Base-by-base conservation (phyloP, 1,140 invertebrate genomes). In the Drosophila oshimai region DNA sequence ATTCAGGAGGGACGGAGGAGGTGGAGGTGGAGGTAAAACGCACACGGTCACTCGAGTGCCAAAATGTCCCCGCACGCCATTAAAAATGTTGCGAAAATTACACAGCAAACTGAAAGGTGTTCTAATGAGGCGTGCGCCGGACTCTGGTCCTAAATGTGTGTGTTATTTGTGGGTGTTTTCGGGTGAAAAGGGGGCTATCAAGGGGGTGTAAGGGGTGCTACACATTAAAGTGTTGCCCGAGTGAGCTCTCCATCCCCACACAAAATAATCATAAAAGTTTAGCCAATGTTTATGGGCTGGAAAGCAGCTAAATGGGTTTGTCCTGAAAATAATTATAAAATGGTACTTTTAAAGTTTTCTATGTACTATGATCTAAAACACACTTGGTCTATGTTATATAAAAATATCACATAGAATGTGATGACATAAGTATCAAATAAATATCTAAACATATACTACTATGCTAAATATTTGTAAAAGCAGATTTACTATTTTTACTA, bases 1-100 rank as follows among this genome's bases (percentile, higher is more conserved):
- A 37, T 9, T 9, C 17, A 13, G 6, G 18, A n/a, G 22, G 18
- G 4, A 6, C 6, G 42, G 4, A 20, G n/a, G 1, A 4, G 4
- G 22, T 15, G 17, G 28, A 6, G 12, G 17, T 45, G 26, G 12
- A 28, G 34, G 34, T 36, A 45, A 36, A 45, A 78, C 68, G 51
- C 80, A 86, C 81, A 86, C 81, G 80, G 80, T 86, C 81, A 86
- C 67, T 86, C 76, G 81, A 86, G 80, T 86, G 80, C 81, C 75
- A 86, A 86, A 86, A 76, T 80, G 80, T 86, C 76, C 80, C 80
- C 81, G 81, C 75, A 86, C 80, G 81, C 81, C 81, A 86, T 86
- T 86, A 86, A 87, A 87, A 86, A 87, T 80, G 80, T 80, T 86
- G 75, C 81, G 80, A 87, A 87, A 86, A 87, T 86, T 86, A 76